A percentile compares a stretch with the other conserved stretches of the same genome.
Conservation (phyloP, 1,140 invertebrate genomes). For the Lordiphosa mommai region DNA sequence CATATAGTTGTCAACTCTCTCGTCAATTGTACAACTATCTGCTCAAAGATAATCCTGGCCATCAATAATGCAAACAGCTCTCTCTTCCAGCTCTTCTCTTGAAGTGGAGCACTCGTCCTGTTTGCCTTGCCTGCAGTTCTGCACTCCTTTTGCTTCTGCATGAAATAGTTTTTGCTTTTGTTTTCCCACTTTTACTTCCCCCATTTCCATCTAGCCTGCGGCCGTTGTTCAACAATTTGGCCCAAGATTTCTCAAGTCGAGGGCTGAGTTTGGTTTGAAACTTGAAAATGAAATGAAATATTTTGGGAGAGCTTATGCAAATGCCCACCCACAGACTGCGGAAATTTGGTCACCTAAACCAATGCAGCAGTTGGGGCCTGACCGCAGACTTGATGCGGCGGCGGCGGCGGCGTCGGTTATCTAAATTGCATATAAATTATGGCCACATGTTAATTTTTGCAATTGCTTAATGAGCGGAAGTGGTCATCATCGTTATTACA, state of each 20-base stretch:
- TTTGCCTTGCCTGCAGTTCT: conserved; percentile 48
- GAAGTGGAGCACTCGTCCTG: conserved; percentile 27
- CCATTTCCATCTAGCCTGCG: conserved; percentile 14
- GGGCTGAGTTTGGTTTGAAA: conserved; percentile 54
- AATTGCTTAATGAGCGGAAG: conserved; percentile 79
- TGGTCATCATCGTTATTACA: conserved; percentile 57
- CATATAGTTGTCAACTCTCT: conserved; percentile 58
- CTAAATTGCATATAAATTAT: conserved; percentile 57
- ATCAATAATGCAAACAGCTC: conserved; percentile 75
- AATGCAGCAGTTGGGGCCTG: conserved; percentile 12
- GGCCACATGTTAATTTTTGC: conserved; percentile 71
- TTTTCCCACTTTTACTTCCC: conserved; percentile 26
- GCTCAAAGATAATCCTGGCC: conserved; percentile 69
- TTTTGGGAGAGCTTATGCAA: conserved; percentile 43
- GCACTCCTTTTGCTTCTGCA: conserved; percentile 31
- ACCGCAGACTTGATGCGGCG: conserved; percentile 26
- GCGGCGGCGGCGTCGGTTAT: conserved; percentile 20
- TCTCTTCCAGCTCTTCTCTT: conserved; percentile 15
- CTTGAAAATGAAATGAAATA: conserved; percentile 70
- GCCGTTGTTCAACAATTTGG: conserved; percentile 53
- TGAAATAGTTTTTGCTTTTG: conserved; percentile 51
- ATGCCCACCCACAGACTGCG: conserved; percentile 32
- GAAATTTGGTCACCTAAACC: conserved; percentile 19
- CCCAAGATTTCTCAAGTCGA: conserved; percentile 63
- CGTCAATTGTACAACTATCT: conserved; percentile 45